Conservation (phyloP, 2,797 vertebrate genomes). For the Coranthus polyacanthus region DNA sequence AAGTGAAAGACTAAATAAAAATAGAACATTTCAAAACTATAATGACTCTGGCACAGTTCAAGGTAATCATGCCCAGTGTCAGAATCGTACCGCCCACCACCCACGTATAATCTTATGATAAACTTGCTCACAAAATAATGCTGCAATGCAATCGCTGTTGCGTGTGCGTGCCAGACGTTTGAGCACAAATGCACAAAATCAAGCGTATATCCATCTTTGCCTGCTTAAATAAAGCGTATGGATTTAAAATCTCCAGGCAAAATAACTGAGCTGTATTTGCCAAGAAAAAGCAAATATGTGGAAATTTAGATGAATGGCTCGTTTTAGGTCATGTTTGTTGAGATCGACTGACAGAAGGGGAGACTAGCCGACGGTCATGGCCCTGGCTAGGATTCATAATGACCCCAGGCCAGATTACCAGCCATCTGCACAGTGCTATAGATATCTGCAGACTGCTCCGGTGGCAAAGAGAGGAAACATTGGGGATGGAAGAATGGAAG, state of each 20-base stretch:
- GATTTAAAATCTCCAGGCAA: slow-evolving; percentile 61
- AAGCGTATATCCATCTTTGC: slow-evolving; percentile 59
- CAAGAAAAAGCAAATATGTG: slow-evolving; percentile 75
- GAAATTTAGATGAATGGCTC: slow-evolving; percentile 76
- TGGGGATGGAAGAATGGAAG: slow-evolving; percentile 65
- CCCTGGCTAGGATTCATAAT: slow-evolving; percentile 80
- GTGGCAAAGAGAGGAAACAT: slow-evolving; percentile 54
- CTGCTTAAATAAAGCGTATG: slow-evolving; percentile 59
- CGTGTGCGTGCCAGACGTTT: slow-evolving; percentile 15
- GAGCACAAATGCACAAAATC: slow-evolving; percentile 31
- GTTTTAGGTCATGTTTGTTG: slow-evolving; percentile 67
- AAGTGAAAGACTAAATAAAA: too few relatives aligned
- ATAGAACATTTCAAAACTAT: too few relatives aligned
- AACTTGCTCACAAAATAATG: slow-evolving; percentile 33
- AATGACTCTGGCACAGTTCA: too few relatives aligned
- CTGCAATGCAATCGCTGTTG: slow-evolving; percentile 12
- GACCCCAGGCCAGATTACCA: slow-evolving; percentile 80
- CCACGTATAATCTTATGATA: slow-evolving; percentile 25
- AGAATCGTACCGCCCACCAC: neutral
- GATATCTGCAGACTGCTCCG: slow-evolving; percentile 70
- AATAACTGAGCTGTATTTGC: slow-evolving; percentile 54
- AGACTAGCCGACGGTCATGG: slow-evolving; percentile 71
- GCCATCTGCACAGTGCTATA: slow-evolving; percentile 78
- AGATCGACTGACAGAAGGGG: slow-evolving; percentile 76
- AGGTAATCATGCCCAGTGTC: neutral